Conservation (phyloP, 2,113 vertebrate genomes). For the Zootoca vivipara region DNA sequence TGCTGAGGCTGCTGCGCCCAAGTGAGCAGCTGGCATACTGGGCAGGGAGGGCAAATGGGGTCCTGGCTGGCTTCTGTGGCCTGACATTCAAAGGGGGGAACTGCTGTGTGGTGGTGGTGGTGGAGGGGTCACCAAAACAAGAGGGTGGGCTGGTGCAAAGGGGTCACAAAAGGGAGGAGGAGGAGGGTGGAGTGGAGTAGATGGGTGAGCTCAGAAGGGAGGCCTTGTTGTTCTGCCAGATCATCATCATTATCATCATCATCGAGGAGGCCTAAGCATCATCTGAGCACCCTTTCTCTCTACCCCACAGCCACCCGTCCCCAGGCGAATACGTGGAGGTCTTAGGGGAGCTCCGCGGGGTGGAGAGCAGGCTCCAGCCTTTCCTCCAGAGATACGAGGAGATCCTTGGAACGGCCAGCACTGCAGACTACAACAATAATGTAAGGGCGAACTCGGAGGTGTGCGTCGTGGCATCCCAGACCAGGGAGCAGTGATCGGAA, state of each 20-base stretch:
- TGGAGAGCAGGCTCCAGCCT: constrained; percentile 87
- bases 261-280: fast-evolving
- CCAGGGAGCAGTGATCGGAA: too few relatives aligned
- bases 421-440: constrained; percentile 85
- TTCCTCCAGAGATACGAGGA: constrained; percentile 88
- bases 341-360: constrained; percentile 83
- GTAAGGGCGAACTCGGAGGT: constrained; percentile 66
- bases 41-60: not conserved
- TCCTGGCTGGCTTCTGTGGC: not conserved
- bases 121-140: not conserved
- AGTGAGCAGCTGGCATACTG: constrained; percentile 44
- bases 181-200: not conserved
- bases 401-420: constrained; percentile 84
- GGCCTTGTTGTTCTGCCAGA: not conserved
- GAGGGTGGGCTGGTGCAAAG: not conserved
- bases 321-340: constrained; percentile 87
- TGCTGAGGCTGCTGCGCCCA: constrained; percentile 58
- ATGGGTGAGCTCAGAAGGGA: not conserved
- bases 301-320: constrained; percentile 81
- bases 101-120: not conserved
- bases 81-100: not conserved
- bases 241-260: too few relatives aligned
- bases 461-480: too few relatives aligned
- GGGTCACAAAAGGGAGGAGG: not conserved
- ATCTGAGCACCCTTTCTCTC: not conserved